These are phyloP conservation scores for Spodoptera litura DNA, from an alignment of 1,140 invertebrate genomes.

Conservation along the genomic window DNA sequence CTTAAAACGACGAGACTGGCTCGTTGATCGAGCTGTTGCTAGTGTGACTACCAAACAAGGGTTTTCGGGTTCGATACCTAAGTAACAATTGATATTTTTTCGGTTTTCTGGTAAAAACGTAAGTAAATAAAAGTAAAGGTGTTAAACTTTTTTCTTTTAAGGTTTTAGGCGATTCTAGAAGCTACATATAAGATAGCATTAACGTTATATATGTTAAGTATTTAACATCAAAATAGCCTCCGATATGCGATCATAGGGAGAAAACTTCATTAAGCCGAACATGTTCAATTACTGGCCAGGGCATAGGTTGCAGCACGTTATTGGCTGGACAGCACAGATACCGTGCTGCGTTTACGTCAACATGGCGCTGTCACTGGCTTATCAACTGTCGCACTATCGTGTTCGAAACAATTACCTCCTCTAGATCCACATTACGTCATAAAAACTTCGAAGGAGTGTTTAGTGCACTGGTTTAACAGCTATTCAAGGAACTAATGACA, in stretches of 20 bases:
- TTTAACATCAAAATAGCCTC: background rate
- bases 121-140: too few relatives aligned
- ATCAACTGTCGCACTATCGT: background rate
- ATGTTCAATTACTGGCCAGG: conserved; percentile 80
- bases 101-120: too few relatives aligned
- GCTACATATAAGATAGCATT: too few relatives aligned
- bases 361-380: conserved; percentile 24
- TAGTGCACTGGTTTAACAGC: conserved; percentile 23
- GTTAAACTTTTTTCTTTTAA: too few relatives aligned
- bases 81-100: background rate
- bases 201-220: too few relatives aligned
- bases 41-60: too few relatives aligned
- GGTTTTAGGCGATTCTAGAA: background rate
- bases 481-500: conserved; percentile 17
- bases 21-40: too few relatives aligned
- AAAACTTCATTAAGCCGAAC: conserved; percentile 79
- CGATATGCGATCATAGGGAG: conserved; percentile 47
- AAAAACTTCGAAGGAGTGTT: conserved; percentile 27
- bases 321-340: conserved; percentile 66
- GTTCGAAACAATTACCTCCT: conserved; percentile 35
- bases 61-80: background rate
- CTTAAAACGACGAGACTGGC: background rate
- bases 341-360: conserved; percentile 53
- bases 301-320: conserved; percentile 54
- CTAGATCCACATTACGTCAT: conserved; percentile 7